These are phyloP conservation scores for Calypte anna DNA, from an alignment of 2,113 vertebrate genomes.

Conservation along the genomic window DNA sequence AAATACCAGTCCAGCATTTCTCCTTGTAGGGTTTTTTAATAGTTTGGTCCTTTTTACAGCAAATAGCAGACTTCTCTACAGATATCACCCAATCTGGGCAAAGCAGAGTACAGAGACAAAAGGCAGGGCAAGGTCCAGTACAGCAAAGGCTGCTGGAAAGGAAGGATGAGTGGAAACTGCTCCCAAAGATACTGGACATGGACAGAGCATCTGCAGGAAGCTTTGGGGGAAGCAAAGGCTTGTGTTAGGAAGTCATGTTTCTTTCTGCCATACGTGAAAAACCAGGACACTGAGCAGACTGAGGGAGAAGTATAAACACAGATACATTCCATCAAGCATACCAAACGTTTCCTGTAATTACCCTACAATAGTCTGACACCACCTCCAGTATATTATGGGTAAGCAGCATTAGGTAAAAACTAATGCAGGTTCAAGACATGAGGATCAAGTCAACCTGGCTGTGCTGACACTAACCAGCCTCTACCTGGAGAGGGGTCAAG, in stretches of 20 bases:
- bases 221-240: not conserved
- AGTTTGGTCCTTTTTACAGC: constrained; percentile 51
- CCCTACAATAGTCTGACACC: not conserved
- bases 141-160: constrained; percentile 7
- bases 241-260: not conserved
- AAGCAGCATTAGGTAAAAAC: not conserved
- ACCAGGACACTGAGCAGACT: constrained; percentile 11
- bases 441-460: not conserved
- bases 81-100: constrained; percentile 2
- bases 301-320: constrained; percentile 1
- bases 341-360: constrained; percentile 27
- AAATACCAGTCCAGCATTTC: constrained; percentile 31
- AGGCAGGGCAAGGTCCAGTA: constrained; percentile 3
- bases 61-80: constrained; percentile 37
- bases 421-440: not conserved
- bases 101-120: not conserved
- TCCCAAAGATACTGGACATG: not conserved
- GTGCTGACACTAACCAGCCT: not conserved
- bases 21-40: constrained; percentile 49
- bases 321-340: constrained; percentile 1
- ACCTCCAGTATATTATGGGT: not conserved
- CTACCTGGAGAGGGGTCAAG: not conserved
- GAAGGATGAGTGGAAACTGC: constrained; percentile 33
- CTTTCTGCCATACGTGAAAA: not conserved
- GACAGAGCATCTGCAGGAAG: constrained; percentile 41